Percentiles rank a stretch among this genome's conserved stretches.
phyloP scores from a whole-genome alignment of 2,797 vertebrate genomes.

The Danio aesculapii region DNA sequence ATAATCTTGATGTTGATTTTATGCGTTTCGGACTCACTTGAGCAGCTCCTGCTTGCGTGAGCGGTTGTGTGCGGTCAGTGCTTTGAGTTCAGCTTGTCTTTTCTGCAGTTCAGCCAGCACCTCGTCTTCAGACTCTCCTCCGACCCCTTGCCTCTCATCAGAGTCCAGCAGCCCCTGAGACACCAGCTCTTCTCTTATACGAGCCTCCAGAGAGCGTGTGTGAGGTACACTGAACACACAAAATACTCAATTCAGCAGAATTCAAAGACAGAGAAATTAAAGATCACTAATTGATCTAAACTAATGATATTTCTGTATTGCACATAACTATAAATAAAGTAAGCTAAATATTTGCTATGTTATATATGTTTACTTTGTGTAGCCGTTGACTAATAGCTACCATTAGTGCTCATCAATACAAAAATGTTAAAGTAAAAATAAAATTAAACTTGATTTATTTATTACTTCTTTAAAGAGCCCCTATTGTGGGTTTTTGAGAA shows the following conservation, averaged over 20 bases:
- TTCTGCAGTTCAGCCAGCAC: constrained; percentile 94
- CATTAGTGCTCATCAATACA: too few relatives aligned
- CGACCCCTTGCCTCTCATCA: constrained; percentile 89
- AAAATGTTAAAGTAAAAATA: too few relatives aligned
- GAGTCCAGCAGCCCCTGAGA: constrained; percentile 95
- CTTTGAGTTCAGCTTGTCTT: constrained; percentile 95
- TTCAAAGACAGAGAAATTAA: background rate
- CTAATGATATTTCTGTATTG: too few relatives aligned
- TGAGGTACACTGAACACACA: constrained; percentile 87
- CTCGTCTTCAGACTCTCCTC: constrained; percentile 94
- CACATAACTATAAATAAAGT: too few relatives aligned
- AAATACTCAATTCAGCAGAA: background rate
- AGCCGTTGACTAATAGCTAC: too few relatives aligned
- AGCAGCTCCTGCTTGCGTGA: constrained; percentile 94
- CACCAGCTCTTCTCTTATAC: constrained; percentile 97
- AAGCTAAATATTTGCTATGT: too few relatives aligned
- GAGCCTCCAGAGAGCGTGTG: constrained; percentile 93
- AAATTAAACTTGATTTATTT: too few relatives aligned
- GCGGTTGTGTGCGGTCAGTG: constrained; percentile 91
- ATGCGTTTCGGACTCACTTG: constrained; percentile 77
- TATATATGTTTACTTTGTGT: too few relatives aligned
- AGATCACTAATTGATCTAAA: background rate
- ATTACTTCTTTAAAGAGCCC: too few relatives aligned
- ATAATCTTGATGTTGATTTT: constrained; percentile 24
- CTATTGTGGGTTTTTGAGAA: too few relatives aligned